Conservation (phyloP, 2,113 vertebrate genomes). For the Strigops habroptila region DNA sequence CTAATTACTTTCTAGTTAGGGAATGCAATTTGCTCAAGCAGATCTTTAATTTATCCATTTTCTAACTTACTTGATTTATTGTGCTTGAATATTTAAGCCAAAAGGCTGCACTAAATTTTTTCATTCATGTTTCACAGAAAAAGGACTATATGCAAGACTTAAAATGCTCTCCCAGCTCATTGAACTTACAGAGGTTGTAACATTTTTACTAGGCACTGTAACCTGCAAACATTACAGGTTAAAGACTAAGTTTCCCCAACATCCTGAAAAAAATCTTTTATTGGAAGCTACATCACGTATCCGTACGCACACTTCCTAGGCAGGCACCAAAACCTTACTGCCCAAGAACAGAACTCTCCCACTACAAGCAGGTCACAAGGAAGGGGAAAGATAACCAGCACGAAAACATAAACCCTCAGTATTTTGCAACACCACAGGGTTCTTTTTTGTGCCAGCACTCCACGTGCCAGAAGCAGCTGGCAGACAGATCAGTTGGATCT, state of each 20-base stretch:
- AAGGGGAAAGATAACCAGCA: neutral
- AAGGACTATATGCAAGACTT: neutral
- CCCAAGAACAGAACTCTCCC: neutral
- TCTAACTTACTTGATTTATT: neutral
- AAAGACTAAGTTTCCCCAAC: neutral
- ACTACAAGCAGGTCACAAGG: neutral
- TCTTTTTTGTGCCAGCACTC: neutral
- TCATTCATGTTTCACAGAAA: neutral
- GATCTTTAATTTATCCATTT: neutral
- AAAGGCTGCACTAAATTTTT: neutral
- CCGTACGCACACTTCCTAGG: neutral
- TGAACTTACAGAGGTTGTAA: neutral
- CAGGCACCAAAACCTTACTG: neutral
- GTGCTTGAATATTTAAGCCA: neutral
- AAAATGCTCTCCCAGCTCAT: neutral
- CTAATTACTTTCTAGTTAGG: neutral
- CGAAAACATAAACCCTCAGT: neutral
- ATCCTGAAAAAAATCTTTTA: neutral
- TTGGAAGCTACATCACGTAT: neutral
- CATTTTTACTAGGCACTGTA: neutral
- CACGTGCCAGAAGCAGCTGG: neutral
- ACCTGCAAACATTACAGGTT: neutral
- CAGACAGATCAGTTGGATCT: neutral
- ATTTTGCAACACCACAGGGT: neutral
- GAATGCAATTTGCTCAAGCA: neutral